Percentiles rank a stretch among this genome's conserved stretches.
Evolutionary conservation across 2,113 vertebrate species (phyloP).

Genomic region (Leucosticte australis): DNA sequence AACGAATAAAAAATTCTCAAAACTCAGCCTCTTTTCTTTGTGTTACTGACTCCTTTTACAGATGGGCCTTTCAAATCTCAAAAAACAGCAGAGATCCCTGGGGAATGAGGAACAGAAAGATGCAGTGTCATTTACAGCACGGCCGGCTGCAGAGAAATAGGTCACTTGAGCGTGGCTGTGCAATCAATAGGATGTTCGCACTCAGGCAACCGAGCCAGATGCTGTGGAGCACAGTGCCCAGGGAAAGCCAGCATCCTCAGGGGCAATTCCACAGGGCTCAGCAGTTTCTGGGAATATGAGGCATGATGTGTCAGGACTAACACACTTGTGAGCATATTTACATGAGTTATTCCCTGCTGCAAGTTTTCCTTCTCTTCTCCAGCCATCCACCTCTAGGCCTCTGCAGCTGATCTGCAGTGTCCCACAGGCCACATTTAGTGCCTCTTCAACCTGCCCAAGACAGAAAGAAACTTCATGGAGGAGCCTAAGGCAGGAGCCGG

Average conservation of each 20-base stretch:
- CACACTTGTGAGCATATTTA: background rate
- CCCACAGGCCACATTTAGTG: background rate
- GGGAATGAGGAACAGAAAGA: background rate
- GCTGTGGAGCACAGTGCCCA: background rate
- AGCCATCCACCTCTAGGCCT: background rate
- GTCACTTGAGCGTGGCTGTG: background rate
- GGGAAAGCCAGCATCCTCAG: background rate
- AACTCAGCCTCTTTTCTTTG: background rate
- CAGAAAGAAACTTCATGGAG: background rate
- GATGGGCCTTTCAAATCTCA: accelerated
- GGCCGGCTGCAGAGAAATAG: background rate
- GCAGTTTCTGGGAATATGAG: background rate
- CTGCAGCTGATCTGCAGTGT: background rate
- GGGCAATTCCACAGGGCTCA: background rate
- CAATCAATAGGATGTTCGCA: background rate
- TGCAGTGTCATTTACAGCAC: background rate
- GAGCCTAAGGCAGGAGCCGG: background rate
- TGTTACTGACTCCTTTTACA: background rate
- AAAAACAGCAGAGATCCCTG: background rate
- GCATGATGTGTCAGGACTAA: background rate
- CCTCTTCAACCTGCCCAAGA: background rate
- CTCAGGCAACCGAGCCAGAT: background rate
- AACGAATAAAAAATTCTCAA: background rate
- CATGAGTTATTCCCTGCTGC: background rate
- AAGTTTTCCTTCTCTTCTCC: background rate